Base-by-base conservation (phyloP, 2,888 invertebrate genomes). In the Callinectes sapidus region DNA sequence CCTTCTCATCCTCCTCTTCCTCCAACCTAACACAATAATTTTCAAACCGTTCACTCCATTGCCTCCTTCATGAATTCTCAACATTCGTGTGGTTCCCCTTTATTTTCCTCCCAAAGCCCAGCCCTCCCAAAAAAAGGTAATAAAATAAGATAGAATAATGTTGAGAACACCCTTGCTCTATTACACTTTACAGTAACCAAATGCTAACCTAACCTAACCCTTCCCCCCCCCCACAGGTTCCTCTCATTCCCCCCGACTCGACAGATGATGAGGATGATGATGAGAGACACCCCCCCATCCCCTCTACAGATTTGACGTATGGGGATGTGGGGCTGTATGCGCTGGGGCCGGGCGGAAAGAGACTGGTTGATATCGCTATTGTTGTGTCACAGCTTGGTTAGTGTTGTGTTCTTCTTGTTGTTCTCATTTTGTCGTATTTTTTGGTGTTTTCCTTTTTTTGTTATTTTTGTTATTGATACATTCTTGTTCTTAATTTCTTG, bases 281-380 rank as follows among this genome's bases (percentile, higher is more conserved):
- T 48, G 94, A 91, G 91, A 66, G 91, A 23, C 92, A 91, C 55
- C 93, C 87, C 18, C 92, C 86, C n/a, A 92, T 89, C 14, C 91
- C 91, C 81, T 87, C 93, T 13, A 86, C 93, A 48, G 95, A 96
- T 85, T 93, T 96, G 23, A 95, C 95, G 1, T 96, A 96, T 95
- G 96, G 96, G 35, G 96, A 96, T 95, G 95, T 96, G 23, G 96
- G 96, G 23, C 95, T 95, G 89, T 95, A 95, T 95, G 96, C 96
- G 14, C 94, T 96, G 18, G 96, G 96, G 5, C 94, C 95, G n/a
- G 94, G 95, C 81, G 96, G 96, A 6, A 94, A 95, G 89, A 90
- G 95, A 13, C 93, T 96, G 90, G 96, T 96, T 5, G 96, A 96
- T 94, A 77, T 95, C 54, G 95, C 95, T 5, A 95, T 96, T 87